These are phyloP conservation scores for Grallaria varia DNA, from an alignment of 2,113 vertebrate species.

Conservation along the genomic window DNA sequence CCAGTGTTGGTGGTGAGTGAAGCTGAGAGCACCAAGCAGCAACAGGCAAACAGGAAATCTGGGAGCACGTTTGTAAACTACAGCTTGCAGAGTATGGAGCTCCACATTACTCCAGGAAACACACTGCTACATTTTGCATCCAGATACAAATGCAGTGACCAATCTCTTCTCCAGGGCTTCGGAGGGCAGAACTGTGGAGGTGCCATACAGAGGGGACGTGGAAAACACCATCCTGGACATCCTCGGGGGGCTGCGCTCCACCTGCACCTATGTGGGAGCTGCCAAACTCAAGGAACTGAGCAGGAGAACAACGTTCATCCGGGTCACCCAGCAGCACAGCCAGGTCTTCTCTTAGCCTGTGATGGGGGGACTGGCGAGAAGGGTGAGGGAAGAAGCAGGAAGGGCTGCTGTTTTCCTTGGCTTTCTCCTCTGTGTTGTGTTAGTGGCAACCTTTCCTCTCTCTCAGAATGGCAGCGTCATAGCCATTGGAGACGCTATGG, in stretches of 20 bases:
- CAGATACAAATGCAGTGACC: background rate
- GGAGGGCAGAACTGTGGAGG: conserved; percentile 92
- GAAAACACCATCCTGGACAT: conserved; percentile 91
- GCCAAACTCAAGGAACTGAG: conserved; percentile 97
- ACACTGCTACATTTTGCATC: background rate
- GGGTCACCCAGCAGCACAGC: conserved; percentile 95
- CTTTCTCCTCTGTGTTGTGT: background rate
- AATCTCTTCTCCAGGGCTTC: conserved; percentile 81
- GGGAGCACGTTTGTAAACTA: background rate
- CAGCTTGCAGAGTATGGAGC: background rate
- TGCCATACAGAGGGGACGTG: conserved; percentile 89
- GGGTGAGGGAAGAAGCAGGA: background rate
- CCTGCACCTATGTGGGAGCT: conserved; percentile 97
- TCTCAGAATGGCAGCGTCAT: background rate
- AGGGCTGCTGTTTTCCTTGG: background rate
- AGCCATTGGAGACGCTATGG: background rate
- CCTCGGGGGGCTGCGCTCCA: conserved; percentile 92
- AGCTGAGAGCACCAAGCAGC: background rate
- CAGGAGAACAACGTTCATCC: conserved; percentile 93
- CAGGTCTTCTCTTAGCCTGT: conserved; percentile 82
- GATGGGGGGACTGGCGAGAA: background rate
- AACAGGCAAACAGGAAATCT: background rate
- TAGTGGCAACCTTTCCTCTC: background rate
- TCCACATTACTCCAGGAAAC: background rate
- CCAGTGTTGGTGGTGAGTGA: background rate